These are phyloP conservation scores for Pogonomyrmex barbatus DNA, from an alignment of 1,140 invertebrate genomes.

Conservation along the genomic window DNA sequence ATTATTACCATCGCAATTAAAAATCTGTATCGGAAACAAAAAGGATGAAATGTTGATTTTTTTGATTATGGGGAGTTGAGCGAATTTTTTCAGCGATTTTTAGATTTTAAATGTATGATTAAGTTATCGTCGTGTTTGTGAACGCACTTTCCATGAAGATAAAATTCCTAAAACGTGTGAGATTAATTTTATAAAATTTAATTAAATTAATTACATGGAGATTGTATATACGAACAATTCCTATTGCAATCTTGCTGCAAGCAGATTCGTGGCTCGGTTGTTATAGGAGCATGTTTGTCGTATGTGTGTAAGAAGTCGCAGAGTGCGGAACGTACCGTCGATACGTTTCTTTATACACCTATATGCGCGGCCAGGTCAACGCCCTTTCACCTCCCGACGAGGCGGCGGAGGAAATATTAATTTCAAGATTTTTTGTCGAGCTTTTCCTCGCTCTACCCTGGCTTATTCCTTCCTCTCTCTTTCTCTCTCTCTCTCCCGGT, in stretches of 20 bases:
- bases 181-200: not conserved
- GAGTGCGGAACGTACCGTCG: conserved; percentile 55
- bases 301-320: conserved; percentile 47
- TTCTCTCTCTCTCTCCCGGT: conserved; percentile 9
- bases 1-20: not conserved
- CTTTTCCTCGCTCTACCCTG: conserved; percentile 53
- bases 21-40: not conserved
- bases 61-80: not conserved
- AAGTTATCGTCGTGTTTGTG: not conserved
- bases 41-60: not conserved
- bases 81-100: not conserved
- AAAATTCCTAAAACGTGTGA: not conserved
- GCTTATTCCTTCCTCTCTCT: conserved; percentile 37
- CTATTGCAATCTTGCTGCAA: not conserved
- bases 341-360: conserved; percentile 64
- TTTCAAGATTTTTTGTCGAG: conserved; percentile 75
- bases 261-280: conserved; percentile 30
- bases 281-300: conserved; percentile 16
- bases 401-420: conserved; percentile 73
- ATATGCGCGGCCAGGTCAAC: conserved; percentile 67
- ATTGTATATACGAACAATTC: conserved; percentile 4
- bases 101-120: not conserved
- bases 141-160: not conserved
- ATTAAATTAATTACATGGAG: not conserved
- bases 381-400: conserved; percentile 71